Evolutionary conservation across 1,140 invertebrate species (phyloP), one percentile per base, ranked within the genome.

Genomic region (Drosophila arizonae): DNA sequence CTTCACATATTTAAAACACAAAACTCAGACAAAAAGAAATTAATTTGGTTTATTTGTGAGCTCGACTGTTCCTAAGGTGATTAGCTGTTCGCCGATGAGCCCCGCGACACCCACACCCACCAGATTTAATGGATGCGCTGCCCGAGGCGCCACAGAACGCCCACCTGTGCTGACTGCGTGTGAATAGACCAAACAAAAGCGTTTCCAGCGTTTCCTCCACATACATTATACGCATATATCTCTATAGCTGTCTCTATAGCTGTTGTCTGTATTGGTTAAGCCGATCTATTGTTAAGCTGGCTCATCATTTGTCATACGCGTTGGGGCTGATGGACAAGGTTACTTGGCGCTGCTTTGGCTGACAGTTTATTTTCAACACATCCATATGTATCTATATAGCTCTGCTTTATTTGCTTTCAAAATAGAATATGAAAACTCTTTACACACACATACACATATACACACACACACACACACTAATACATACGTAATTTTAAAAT

Each of bases 281-380:
- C 77, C 43, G 79, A 82, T 86, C 82, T 84, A 73, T 88, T 86
- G 84, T 88, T 76, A 71, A 71, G 69, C 69, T 70, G 76, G 52
- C 52, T 61, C 73, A 54, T 79, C 81, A 79, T 87, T 87, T 82
- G 76, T 88, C 82, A 79, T 56, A 64, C 57, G 64, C 24, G 55
- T 48, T 64, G 65, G 56, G 58, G 61, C 74, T 79, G 71, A 75
- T 72, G 76, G 69, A 80, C 64, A 60, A 72, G 70, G 79, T 62
- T 73, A 60, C 52, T 68, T 46, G 71, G 56, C n/a, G 28, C 63
- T 71, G 65, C 41, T 45, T 28, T 69, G 24, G 39, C 28, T 52
- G 61, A 71, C 57, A 65, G 54, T 48, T 55, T 30, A 33, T 64
- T 60, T 76, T 71, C 56, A 75, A 75, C 72, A 74, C 66, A 50